These are phyloP conservation scores for Calycopis cecrops DNA, from an alignment of 1,140 invertebrate species.

Conservation along the genomic window DNA sequence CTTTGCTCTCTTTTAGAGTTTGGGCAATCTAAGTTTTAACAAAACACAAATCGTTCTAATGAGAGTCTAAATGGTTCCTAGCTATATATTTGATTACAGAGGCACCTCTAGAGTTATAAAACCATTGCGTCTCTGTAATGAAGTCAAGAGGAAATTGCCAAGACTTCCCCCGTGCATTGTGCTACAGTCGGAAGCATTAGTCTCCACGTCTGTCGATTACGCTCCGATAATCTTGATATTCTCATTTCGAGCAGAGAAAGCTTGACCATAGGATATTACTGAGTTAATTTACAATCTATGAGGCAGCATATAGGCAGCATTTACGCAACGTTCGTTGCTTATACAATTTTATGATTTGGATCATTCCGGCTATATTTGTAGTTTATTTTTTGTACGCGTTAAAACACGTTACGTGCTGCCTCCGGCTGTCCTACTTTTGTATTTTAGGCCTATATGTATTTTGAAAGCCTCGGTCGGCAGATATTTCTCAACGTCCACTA, in stretches of 20 bases:
- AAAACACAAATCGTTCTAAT: no score
- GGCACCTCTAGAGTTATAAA: background rate
- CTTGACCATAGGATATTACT: conserved; percentile 31
- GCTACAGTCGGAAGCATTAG: conserved; percentile 48
- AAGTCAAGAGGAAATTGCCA: conserved; percentile 29
- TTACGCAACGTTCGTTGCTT: conserved; percentile 2
- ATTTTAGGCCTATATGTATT: background rate
- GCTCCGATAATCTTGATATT: conserved; percentile 48
- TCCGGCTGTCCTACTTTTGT: background rate
- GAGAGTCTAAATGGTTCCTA: no score
- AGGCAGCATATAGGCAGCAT: conserved; percentile 6
- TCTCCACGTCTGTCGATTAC: conserved; percentile 47
- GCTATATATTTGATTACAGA: no score
- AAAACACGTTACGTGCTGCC: background rate
- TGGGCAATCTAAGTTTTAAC: no score
- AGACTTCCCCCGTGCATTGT: conserved; percentile 47
- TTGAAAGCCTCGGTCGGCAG: no score
- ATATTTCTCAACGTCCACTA: no score
- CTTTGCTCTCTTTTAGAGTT: no score
- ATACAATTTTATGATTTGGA: conserved; percentile 9
- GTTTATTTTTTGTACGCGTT: background rate
- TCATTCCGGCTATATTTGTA: background rate
- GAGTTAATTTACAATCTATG: conserved; percentile 20
- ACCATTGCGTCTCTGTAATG: background rate
- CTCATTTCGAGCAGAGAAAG: conserved; percentile 56